Conservation (phyloP, 2,888 invertebrate species). For the Ephialtes manifestator region DNA sequence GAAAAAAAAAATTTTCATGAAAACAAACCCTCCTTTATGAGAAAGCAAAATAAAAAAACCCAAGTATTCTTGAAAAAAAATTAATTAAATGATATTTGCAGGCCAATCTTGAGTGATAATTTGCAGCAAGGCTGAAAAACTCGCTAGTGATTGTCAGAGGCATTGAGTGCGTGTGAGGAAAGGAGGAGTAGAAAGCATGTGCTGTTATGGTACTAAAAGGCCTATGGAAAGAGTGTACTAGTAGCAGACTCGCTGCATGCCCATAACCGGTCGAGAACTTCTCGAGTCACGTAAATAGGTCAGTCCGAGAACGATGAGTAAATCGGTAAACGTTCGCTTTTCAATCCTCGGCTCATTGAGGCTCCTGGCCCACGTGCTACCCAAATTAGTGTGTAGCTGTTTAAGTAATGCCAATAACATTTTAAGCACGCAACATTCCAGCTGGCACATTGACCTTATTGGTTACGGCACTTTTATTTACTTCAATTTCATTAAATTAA, state of each 20-base stretch:
- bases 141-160: neutral
- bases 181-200: neutral
- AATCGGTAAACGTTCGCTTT: slow-evolving; percentile 72
- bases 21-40: too few relatives aligned
- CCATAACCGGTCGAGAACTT: slow-evolving; percentile 59
- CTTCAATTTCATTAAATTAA: neutral
- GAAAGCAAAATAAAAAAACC: too few relatives aligned
- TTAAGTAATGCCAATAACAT: neutral
- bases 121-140: too few relatives aligned
- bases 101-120: too few relatives aligned
- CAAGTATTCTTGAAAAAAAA: too few relatives aligned
- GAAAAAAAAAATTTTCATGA: too few relatives aligned
- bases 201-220: slow-evolving; percentile 1
- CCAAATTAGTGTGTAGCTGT: neutral
- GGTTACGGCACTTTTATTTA: too few relatives aligned
- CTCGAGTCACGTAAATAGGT: slow-evolving; percentile 73
- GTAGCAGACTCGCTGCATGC: neutral
- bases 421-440: neutral
- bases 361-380: neutral
- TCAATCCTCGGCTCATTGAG: neutral
- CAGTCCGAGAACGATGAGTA: slow-evolving; percentile 64
- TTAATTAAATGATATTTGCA: too few relatives aligned
- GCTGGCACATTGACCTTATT: neutral
- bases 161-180: neutral
- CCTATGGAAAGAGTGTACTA: neutral